These are phyloP conservation scores for Oxyruncus cristatus DNA, from an alignment of 2,113 vertebrate genomes.

Conservation along the genomic window DNA sequence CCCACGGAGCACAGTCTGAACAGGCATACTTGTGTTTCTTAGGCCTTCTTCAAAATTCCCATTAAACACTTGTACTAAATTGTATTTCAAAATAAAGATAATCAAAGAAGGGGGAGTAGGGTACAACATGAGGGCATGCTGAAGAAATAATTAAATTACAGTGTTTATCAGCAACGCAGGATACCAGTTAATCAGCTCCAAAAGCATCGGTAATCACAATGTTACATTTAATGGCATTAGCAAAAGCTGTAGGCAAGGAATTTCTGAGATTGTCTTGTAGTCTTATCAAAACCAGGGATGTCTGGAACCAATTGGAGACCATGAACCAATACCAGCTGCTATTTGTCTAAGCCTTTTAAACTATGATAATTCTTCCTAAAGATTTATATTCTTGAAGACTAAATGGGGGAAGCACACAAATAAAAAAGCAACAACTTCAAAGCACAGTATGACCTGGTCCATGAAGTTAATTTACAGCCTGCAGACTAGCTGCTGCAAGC, in stretches of 20 bases:
- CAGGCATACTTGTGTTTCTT: neutral
- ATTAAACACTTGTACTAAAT: neutral
- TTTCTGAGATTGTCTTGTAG: slow-evolving; percentile 43
- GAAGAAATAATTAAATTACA: slow-evolving; percentile 12
- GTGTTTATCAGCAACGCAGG: slow-evolving; percentile 21
- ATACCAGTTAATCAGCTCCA: slow-evolving; percentile 35
- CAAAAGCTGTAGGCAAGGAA: slow-evolving; percentile 44
- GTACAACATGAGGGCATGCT: neutral
- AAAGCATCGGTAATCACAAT: neutral
- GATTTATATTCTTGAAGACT: slow-evolving; percentile 50
- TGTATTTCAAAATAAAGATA: neutral
- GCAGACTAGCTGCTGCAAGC: neutral
- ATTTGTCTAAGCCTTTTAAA: slow-evolving; percentile 54
- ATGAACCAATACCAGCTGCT: slow-evolving; percentile 44
- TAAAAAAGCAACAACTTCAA: slow-evolving; percentile 40
- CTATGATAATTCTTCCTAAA: slow-evolving; percentile 9
- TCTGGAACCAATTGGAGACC: slow-evolving; percentile 56
- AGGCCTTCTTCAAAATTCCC: neutral
- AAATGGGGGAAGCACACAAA: slow-evolving; percentile 17
- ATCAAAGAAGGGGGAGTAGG: neutral
- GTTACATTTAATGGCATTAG: slow-evolving; percentile 44
- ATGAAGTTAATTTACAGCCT: slow-evolving; percentile 50
- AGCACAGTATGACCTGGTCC: neutral
- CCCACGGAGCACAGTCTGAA: neutral
- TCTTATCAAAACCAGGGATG: slow-evolving; percentile 60